Base-by-base conservation (phyloP, 2,113 vertebrate species). In the Atrichornis clamosus region DNA sequence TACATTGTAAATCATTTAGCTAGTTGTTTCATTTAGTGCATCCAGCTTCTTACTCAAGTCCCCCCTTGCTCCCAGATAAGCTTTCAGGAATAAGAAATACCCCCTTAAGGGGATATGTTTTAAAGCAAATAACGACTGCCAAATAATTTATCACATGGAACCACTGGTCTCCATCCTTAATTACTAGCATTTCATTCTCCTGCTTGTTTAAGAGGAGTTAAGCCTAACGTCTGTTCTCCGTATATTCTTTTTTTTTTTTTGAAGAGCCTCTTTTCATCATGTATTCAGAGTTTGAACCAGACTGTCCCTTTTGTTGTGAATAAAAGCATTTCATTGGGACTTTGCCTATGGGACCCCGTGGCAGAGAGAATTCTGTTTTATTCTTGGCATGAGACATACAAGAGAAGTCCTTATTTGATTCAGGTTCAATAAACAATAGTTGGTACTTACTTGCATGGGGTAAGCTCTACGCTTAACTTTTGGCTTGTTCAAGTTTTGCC, bases 141-240 rank as follows among this genome's bases (percentile, higher is more conserved):
- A 87, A 95, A 96, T 96, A 94, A 96, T 96, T 97, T 94, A 96
- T 97, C 85, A 52, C n/a, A 79, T 87, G 80, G 90, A 96, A 96
- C 94, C 91, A 89, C 88, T 68, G 39, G 79, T 93, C 74, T 97
- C 78, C 30, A 44, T 91, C 47, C 87, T 93, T 96, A 96, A 90
- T 96, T 95, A 90, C 72, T 84, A 83, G 9, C 39, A 32, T 91
- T 95, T 93, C 46, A 78, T 84, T 96, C 90, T 89, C 35, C 72
- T 79, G 64, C 70, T 82, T 15, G 15, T 55, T 39, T 92, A 89
- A 53, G 60, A 84, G 63, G 67, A 78, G 73, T 83, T 87, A 75
- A 78, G 39, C 47, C 15, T 32, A 14, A 78, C 39, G 47, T 55
- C 79, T 91, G 8, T 72, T 85, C 87, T 78, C 44, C 19, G 5